Base-by-base conservation (phyloP, 2,888 invertebrate species). In the Drosophila multiciliata region DNA sequence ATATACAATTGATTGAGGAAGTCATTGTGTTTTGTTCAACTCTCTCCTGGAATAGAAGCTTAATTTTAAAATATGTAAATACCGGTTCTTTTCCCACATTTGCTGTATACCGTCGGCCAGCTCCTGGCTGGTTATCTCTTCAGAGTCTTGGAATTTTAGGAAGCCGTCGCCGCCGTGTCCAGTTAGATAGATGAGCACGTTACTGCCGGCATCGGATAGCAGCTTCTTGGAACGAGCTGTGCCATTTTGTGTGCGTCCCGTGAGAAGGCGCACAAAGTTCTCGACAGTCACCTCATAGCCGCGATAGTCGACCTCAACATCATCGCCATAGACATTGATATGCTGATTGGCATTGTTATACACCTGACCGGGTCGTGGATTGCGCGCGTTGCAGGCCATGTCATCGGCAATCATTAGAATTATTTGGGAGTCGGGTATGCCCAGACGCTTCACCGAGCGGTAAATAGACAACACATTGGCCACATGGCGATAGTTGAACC, bases 401-500 rank as follows among this genome's bases (percentile, higher is more conserved):
- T 99, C 99, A 93, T 99, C 99, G 2, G 99, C 99, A 78, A 99
- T 96, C 99, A 99, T 99, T 64, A 99, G 93, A 79, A 99, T 99
- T 65, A 99, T 99, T 93, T 99, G 99, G 66, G 97, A 97, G 92
- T 99, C 99, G 0, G 99, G 99, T 84, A 99, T 99, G n/a, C 99
- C 99, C 5, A 99, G 94, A 20, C 99, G 95, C 93, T 99, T 99
- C 0, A 99, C 99, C 92, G 99, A 99, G 15, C 99, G 95, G 92
- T 99, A 99, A 75, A 99, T 98, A 0, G 99, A 99, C 23, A 99
- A 93, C 0, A 99, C 99, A 93, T 99, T 99, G 5, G 99, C 99
- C 36, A 99, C 99, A 95, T 99, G 99, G 8, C 99, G 95, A 93
- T 99, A 99, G 93, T 99, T 99, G 92, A 99, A 99, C 99, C 99